A percentile compares a stretch with the other conserved stretches of the same genome.
Conservation (phyloP, 2,797 vertebrate genomes). For the Falco berigora region DNA sequence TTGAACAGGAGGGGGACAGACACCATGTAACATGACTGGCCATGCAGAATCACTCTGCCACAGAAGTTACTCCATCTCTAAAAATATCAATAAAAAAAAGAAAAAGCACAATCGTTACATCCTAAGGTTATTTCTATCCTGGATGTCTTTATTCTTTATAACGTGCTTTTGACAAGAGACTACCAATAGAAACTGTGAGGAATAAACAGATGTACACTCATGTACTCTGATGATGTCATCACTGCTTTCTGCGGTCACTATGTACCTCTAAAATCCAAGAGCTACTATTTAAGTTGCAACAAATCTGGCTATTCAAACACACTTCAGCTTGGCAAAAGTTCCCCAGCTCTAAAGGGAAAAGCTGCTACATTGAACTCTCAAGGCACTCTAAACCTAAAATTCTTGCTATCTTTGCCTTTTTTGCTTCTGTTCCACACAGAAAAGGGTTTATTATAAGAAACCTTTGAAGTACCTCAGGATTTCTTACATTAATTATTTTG, state of each 20-base stretch:
- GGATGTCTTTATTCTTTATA: background rate
- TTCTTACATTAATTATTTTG: background rate
- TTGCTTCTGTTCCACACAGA: background rate
- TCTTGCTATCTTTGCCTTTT: background rate
- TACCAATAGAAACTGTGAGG: background rate
- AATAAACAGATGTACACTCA: background rate
- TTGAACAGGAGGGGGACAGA: background rate
- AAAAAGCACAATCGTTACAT: background rate
- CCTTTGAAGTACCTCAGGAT: background rate
- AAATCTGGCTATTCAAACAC: background rate
- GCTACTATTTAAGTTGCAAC: background rate
- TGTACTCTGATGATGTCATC: background rate
- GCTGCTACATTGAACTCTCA: background rate
- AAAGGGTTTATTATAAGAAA: background rate
- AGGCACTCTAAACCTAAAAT: background rate
- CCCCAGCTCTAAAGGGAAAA: background rate
- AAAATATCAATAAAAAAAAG: background rate
- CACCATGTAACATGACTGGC: background rate
- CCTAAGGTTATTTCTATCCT: background rate
- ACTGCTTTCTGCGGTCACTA: background rate
- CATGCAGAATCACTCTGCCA: background rate
- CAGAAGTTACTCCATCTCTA: background rate
- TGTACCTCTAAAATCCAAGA: background rate
- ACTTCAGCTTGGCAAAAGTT: background rate
- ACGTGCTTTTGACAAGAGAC: background rate